Percentiles rank a stretch among this genome's conserved stretches.
phyloP scores from a whole-genome alignment of 2,113 vertebrate species.

The Lagenorhynchus albirostris region DNA sequence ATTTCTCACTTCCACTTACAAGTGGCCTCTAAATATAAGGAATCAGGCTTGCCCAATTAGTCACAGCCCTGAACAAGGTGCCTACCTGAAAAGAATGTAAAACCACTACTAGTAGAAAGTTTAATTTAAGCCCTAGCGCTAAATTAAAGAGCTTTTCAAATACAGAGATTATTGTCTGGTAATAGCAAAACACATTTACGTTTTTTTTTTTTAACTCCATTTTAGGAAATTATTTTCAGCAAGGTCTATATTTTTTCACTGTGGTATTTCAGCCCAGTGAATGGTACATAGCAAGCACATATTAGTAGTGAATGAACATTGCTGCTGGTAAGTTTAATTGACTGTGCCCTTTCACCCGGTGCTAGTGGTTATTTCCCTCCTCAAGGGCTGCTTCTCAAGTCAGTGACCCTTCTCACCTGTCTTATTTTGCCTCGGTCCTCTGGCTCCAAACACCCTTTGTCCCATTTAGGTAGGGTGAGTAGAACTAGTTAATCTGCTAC shows the following conservation, averaged over 20 bases:
- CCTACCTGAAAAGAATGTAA: constrained; percentile 66
- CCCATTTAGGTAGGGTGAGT: not conserved
- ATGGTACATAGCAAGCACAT: not conserved
- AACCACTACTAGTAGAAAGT: constrained; percentile 17
- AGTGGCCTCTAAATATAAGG: constrained; percentile 64
- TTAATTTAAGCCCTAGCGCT: constrained; percentile 51
- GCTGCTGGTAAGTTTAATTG: not conserved
- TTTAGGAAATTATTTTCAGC: constrained; percentile 46
- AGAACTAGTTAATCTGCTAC: not conserved
- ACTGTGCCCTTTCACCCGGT: not conserved
- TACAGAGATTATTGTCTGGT: not conserved
- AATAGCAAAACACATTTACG: not conserved
- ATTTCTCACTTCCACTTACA: constrained; percentile 68
- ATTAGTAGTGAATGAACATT: not conserved
- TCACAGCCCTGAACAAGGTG: constrained; percentile 3
- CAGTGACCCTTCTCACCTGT: not conserved
- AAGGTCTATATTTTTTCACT: not conserved
- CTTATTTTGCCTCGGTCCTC: not conserved
- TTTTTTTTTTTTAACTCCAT: not conserved
- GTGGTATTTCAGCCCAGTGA: not conserved
- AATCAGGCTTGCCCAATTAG: constrained; percentile 64
- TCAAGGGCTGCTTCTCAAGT: not conserved
- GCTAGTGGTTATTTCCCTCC: not conserved
- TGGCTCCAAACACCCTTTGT: not conserved
- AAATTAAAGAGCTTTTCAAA: constrained; percentile 48